A percentile compares a stretch with the other conserved stretches of the same genome.
phyloP scores from a whole-genome alignment of 2,888 invertebrate species.

The Masnerella sp. region DNA sequence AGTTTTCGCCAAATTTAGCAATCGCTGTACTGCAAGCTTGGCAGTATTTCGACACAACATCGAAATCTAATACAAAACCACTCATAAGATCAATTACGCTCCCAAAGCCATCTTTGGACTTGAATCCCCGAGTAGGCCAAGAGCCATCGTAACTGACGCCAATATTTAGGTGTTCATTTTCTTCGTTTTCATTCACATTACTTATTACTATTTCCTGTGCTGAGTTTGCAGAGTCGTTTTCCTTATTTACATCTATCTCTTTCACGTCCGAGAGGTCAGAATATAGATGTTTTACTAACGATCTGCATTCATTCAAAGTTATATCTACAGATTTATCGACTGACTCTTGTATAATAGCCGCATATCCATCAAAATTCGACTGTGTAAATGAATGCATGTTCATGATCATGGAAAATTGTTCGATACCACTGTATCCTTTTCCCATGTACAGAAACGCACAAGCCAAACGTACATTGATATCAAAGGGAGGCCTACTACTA shows the following conservation, averaged over 20 bases:
- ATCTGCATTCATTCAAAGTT: constrained; percentile 7
- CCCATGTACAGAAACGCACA: constrained; percentile 16
- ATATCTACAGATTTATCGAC: background rate
- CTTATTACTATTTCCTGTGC: too few relatives aligned
- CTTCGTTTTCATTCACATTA: background rate
- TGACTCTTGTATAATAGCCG: background rate
- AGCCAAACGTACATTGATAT: constrained; percentile 4
- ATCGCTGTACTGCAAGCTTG: constrained; percentile 47
- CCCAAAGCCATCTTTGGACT: constrained; percentile 58
- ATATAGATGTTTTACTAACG: background rate
- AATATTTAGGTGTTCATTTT: constrained; percentile 13
- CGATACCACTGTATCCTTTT: constrained; percentile 14
- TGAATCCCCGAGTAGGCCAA: constrained; percentile 53
- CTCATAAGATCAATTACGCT: constrained; percentile 45
- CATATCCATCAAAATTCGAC: constrained; percentile 3
- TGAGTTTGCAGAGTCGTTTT: background rate
- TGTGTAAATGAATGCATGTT: constrained; percentile 11
- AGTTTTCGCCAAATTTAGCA: constrained; percentile 20
- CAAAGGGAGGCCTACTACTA: background rate
- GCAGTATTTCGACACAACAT: constrained; percentile 56
- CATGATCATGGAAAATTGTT: constrained; percentile 22
- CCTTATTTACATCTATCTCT: background rate
- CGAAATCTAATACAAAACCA: constrained; percentile 58
- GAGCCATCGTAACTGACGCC: constrained; percentile 55
- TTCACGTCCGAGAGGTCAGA: too few relatives aligned